These are phyloP conservation scores for Cuniculus paca DNA, from an alignment of 2,797 vertebrate species.

Conservation along the genomic window DNA sequence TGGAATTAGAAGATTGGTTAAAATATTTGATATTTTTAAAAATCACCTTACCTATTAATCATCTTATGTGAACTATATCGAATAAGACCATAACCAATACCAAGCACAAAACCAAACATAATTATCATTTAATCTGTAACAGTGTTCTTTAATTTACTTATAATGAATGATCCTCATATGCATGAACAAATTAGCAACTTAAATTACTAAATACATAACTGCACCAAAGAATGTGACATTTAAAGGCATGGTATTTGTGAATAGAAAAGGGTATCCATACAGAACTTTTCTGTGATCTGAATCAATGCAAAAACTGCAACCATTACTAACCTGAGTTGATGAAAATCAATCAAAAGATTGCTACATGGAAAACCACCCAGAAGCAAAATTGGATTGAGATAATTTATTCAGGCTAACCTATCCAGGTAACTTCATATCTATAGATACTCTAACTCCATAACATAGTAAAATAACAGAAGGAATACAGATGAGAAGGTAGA, in stretches of 20 bases:
- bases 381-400: conserved; percentile 15
- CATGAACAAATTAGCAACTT: conserved; percentile 7
- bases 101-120: conserved; percentile 30
- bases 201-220: conserved; percentile 28
- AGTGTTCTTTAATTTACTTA: conserved; percentile 28
- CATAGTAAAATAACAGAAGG: not conserved
- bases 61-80: not conserved
- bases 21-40: not conserved
- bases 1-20: not conserved
- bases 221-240: not conserved
- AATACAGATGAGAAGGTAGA: not conserved
- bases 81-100: not conserved
- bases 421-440: not conserved
- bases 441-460: not conserved
- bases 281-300: not conserved
- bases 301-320: not conserved
- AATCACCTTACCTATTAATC: conserved; percentile 7
- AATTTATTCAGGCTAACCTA: not conserved
- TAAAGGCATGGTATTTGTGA: conserved; percentile 32
- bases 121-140: conserved; percentile 53
- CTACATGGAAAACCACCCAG: not conserved
- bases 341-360: not conserved
- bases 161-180: not conserved
- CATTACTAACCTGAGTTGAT: not conserved
- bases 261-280: conserved; percentile 29